Conservation (phyloP, 2,797 vertebrate species). For the Pyrrhura leucotis region DNA sequence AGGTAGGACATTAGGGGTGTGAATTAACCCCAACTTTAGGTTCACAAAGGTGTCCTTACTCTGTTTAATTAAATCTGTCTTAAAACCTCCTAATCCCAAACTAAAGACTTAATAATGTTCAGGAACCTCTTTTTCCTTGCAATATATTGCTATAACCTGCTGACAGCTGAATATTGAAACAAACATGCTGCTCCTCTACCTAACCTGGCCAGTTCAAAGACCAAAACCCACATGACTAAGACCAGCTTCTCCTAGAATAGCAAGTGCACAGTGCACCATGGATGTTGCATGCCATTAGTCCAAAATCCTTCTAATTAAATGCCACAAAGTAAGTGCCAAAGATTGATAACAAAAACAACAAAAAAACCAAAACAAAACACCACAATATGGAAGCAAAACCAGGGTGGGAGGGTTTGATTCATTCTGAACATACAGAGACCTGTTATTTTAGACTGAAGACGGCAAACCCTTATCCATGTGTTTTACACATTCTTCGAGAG, state of each 20-base stretch:
- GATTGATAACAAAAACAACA: neutral
- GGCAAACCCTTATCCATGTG: neutral
- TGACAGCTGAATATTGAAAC: conserved; percentile 61
- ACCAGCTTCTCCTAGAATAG: neutral
- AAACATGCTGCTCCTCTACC: conserved; percentile 28
- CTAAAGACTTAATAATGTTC: conserved; percentile 68
- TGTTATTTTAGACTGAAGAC: neutral
- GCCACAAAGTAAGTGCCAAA: neutral
- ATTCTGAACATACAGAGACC: neutral
- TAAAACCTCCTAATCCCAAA: conserved; percentile 75
- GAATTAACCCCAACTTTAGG: conserved; percentile 49
- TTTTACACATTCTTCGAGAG: neutral
- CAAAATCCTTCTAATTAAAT: neutral
- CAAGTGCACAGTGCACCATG: neutral
- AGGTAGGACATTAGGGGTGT: neutral
- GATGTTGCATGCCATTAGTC: neutral
- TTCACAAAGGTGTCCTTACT: conserved; percentile 59
- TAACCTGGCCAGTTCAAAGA: conserved; percentile 1
- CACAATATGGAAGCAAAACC: neutral
- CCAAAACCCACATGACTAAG: neutral
- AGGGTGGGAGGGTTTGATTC: neutral
- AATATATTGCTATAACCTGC: conserved; percentile 65
- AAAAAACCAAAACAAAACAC: neutral
- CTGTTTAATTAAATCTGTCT: conserved; percentile 81
- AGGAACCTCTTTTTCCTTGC: conserved; percentile 47